Conservation (phyloP, 2,113 vertebrate species). For the Microtus oregoni region DNA sequence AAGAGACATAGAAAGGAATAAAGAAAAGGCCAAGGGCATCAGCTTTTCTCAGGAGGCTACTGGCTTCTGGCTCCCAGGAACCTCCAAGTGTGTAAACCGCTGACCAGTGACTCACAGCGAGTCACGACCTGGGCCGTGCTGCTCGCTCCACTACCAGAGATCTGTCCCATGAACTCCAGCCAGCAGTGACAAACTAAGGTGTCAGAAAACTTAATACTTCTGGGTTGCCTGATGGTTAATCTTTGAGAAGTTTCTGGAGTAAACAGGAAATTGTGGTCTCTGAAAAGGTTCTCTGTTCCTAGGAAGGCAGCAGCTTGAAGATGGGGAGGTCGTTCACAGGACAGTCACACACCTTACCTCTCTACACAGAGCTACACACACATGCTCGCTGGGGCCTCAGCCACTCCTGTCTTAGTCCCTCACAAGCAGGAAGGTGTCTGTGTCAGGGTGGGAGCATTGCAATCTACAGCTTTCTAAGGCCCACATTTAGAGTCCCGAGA, state of each 20-base stretch:
- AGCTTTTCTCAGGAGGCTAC: neutral
- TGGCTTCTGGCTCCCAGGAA: neutral
- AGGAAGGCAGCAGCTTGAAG: neutral
- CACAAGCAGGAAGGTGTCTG: neutral
- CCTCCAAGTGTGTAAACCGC: neutral
- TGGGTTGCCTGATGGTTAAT: slow-evolving; percentile 11
- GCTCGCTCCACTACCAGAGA: neutral
- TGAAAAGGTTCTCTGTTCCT: neutral
- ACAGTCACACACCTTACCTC: neutral
- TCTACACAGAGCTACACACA: neutral
- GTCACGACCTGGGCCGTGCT: neutral
- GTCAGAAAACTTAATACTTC: neutral
- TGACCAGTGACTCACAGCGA: neutral
- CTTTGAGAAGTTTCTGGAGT: slow-evolving; percentile 5
- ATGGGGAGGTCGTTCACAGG: neutral
- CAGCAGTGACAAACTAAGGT: neutral
- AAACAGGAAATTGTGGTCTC: slow-evolving; percentile 47
- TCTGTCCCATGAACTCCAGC: neutral
- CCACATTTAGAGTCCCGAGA: neutral
- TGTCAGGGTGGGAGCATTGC: neutral
- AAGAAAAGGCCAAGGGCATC: neutral
- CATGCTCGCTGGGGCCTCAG: neutral
- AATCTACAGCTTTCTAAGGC: neutral
- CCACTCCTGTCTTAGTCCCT: neutral
- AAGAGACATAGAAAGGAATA: slow-evolving; percentile 35